Conservation (phyloP, 2,113 vertebrate genomes). For the Mesoclemmys tuberculata region DNA sequence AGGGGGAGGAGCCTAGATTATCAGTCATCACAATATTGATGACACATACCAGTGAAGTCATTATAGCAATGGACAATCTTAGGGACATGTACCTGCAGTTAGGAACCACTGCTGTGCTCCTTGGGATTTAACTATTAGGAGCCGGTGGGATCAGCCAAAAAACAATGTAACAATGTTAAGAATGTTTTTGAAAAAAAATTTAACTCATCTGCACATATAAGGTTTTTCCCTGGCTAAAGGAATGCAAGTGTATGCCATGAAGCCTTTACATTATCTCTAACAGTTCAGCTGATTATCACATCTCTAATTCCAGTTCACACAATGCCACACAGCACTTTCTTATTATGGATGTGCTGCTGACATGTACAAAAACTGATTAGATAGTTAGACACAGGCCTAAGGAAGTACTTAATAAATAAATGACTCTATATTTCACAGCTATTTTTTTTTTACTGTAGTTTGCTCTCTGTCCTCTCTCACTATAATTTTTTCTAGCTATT, state of each 20-base stretch:
- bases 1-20: not conserved
- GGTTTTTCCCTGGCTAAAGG: not conserved
- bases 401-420: conserved; percentile 35
- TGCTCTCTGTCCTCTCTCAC: not conserved
- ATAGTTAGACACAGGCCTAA: conserved; percentile 50
- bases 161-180: not conserved
- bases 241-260: not conserved
- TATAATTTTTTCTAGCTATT: not conserved
- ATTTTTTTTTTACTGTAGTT: not conserved
- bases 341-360: conserved; percentile 73
- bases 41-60: not conserved
- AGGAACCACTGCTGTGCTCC: not conserved
- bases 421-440: not conserved
- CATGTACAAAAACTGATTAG: conserved; percentile 71
- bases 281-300: conserved; percentile 67
- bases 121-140: not conserved
- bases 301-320: conserved; percentile 62
- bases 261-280: conserved; percentile 56
- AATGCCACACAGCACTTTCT: conserved; percentile 67
- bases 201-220: not conserved
- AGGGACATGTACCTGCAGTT: not conserved
- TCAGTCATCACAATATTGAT: not conserved
- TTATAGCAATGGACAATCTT: not conserved
- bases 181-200: not conserved
- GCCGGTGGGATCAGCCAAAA: not conserved